Evolutionary conservation across 2,888 invertebrate species (phyloP).

Genomic region (Agrilus cyanescens): DNA sequence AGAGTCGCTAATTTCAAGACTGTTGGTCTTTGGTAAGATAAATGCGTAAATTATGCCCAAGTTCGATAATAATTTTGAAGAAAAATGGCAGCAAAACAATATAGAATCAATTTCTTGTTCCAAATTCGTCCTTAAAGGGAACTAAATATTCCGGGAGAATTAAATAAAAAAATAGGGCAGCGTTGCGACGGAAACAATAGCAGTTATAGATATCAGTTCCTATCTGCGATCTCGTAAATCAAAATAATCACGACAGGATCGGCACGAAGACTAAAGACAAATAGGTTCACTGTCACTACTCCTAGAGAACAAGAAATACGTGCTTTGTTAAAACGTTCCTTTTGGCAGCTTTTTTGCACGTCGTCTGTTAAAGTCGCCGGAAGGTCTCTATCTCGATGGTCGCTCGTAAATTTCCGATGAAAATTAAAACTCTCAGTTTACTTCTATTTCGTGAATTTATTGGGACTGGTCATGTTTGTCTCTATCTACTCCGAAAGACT

Average conservation of each 20-base stretch:
- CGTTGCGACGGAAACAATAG: conserved; percentile 1
- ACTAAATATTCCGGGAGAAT: conserved; percentile 5
- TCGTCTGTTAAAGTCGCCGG: neutral
- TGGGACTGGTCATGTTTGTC: too few relatives aligned
- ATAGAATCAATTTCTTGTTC: too few relatives aligned
- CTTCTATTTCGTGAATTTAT: too few relatives aligned
- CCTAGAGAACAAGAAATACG: conserved; percentile 6
- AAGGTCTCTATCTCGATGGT: too few relatives aligned
- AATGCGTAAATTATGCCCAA: too few relatives aligned
- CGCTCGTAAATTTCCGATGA: too few relatives aligned
- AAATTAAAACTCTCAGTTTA: too few relatives aligned
- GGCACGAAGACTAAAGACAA: conserved; percentile 10
- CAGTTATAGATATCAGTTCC: conserved; percentile 7
- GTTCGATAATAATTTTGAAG: too few relatives aligned
- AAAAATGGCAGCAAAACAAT: too few relatives aligned
- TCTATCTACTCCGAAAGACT: too few relatives aligned
- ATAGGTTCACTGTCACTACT: conserved; percentile 9
- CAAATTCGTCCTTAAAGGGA: conserved; percentile 4
- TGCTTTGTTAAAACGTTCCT: conserved; percentile 7
- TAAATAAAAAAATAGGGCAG: conserved; percentile 7
- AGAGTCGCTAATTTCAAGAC: too few relatives aligned
- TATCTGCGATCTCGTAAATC: conserved; percentile 15
- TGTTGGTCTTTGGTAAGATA: too few relatives aligned
- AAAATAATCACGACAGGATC: conserved; percentile 14
- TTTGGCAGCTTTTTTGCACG: conserved; percentile 7